Conservation (phyloP, 2,888 invertebrate species). For the Pseudoips prasinana region DNA sequence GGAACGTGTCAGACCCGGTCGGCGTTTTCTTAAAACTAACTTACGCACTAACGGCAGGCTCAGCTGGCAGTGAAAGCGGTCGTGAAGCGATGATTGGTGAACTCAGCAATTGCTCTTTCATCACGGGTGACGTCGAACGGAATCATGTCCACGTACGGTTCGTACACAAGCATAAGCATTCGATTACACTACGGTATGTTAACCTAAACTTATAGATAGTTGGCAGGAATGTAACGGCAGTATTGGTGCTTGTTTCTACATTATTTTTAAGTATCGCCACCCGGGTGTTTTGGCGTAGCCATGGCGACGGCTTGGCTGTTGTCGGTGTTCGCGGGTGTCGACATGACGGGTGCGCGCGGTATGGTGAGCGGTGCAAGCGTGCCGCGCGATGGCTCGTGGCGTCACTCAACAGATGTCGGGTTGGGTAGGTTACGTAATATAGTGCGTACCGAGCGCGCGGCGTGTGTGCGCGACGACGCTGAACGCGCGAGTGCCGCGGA, state of each 20-base stretch:
- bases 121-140: slow-evolving; percentile 24
- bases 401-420: slow-evolving; percentile 74
- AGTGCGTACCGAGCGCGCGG: slow-evolving; percentile 55
- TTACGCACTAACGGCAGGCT: slow-evolving; percentile 56
- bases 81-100: slow-evolving; percentile 56
- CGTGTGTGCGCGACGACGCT: slow-evolving; percentile 57
- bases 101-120: slow-evolving; percentile 48
- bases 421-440: slow-evolving; percentile 70
- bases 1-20: slow-evolving; percentile 22
- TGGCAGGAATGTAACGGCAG: slow-evolving; percentile 58
- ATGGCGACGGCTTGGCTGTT: slow-evolving; percentile 45
- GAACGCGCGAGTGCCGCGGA: slow-evolving; percentile 67
- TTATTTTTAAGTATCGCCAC: slow-evolving; percentile 55
- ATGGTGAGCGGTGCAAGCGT: slow-evolving; percentile 72
- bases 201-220: slow-evolving; percentile 47
- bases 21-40: slow-evolving; percentile 41
- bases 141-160: slow-evolving; percentile 44
- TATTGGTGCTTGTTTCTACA: slow-evolving; percentile 43
- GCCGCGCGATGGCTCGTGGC: slow-evolving; percentile 53
- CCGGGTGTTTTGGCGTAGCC: slow-evolving; percentile 47
- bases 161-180: slow-evolving; percentile 56
- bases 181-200: slow-evolving; percentile 47
- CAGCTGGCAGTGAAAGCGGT: slow-evolving; percentile 59
- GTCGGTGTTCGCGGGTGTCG: slow-evolving; percentile 42
- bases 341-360: slow-evolving; percentile 61